Base-by-base conservation (phyloP, 2,888 invertebrate genomes). In the Hyles lineata region DNA sequence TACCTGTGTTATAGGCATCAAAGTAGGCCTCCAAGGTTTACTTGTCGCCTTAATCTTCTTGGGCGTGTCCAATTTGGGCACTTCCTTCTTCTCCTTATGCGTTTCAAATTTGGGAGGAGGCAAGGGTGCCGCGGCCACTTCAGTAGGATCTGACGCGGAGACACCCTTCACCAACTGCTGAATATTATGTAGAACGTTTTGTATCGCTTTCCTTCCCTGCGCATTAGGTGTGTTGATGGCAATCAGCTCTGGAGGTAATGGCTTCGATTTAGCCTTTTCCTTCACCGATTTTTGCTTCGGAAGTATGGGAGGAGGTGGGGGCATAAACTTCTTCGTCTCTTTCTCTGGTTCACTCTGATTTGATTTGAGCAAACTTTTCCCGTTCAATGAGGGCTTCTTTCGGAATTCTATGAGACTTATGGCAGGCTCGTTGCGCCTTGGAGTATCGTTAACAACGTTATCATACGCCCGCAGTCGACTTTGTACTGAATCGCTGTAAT, bases 401-500 rank as follows among this genome's bases (percentile, higher is more conserved):
- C 95, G 86, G 80, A 90, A 94, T 70, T 95, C 95, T 79, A 94
- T 89, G 0, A 95, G 77, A 21, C 93, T 94, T 6, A 91, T 88
- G 0, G 90, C 83, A 0, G 89, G 87, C 70, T 93, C 93, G 32
- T 80, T 78, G 0, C 89, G 84, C 52, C 88, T 82, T 0, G 92
- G 89, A 0, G 89, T 76, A 11, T 94, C 94, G 0, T 83, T 85
- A 0, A 86, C 83, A 0, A 96, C 88, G 76, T 96, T 96, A 79
- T 98, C 98, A 85, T 97, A 98, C 0, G 98, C 97, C 70, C 96
- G 95, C 11, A 98, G 90, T 63, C 98, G 95, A 85, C 97, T 97
- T 77, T 97, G 97, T 2, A 98, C 97, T 0, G 97, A 97, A 74
- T 97, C 97, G 72, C 97, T 96, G 83, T 98, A 98, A 73, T 96